Percentiles rank a stretch among this genome's conserved stretches.
phyloP scores from a whole-genome alignment of 2,888 invertebrate genomes.

The Apotomis turbidana region DNA sequence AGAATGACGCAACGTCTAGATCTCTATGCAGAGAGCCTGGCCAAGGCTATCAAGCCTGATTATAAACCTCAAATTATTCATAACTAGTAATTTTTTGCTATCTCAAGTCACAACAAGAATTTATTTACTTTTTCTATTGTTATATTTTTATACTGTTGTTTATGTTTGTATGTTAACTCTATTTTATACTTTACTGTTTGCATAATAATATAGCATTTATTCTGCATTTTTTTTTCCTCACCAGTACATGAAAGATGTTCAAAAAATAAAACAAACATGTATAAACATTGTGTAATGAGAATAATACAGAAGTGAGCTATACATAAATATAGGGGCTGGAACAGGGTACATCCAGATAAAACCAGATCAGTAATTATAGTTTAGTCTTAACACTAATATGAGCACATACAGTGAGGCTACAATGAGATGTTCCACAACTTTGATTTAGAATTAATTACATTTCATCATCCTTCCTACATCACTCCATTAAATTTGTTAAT shows the following conservation, averaged over 20 bases:
- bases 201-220: slow-evolving; percentile 13
- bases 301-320: slow-evolving; percentile 81
- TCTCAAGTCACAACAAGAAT: neutral
- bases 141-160: slow-evolving; percentile 7
- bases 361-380: slow-evolving; percentile 11
- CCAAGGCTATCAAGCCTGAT: slow-evolving; percentile 63
- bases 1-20: slow-evolving; percentile 97
- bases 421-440: slow-evolving; percentile 7
- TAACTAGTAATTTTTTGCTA: slow-evolving; percentile 18
- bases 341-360: slow-evolving; percentile 72
- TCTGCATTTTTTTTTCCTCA: neutral
- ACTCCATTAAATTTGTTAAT: slow-evolving; percentile 14
- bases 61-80: slow-evolving; percentile 66
- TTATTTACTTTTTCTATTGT: slow-evolving; percentile 4
- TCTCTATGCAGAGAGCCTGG: slow-evolving; percentile 92
- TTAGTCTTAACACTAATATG: neutral
- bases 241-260: neutral
- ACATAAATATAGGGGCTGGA: slow-evolving; percentile 73
- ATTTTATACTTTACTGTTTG: slow-evolving; percentile 3
- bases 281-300: slow-evolving; percentile 81
- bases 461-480: neutral
- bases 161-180: slow-evolving; percentile 10
- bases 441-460: neutral
- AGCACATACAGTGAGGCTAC: neutral
- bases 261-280: slow-evolving; percentile 68